Evolutionary conservation across 2,797 vertebrate genomes (phyloP).

Genomic region (Sardinella longiceps): DNA sequence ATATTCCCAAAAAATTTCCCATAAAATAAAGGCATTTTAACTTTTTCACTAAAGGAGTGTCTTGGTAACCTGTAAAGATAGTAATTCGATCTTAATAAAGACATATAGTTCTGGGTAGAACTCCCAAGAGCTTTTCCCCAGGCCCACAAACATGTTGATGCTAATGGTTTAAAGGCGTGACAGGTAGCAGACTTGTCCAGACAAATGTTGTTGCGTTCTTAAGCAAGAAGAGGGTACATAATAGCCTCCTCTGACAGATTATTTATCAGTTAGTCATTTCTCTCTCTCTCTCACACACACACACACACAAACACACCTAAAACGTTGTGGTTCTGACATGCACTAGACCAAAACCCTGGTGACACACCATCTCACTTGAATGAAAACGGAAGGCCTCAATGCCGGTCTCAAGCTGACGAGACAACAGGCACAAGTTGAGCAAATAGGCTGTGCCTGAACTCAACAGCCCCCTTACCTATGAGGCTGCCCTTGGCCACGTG

Average conservation of each 20-base stretch:
- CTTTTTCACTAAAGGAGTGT: too few species aligned
- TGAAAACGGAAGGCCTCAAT: too few species aligned
- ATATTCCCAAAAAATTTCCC: too few species aligned
- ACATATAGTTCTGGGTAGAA: too few species aligned
- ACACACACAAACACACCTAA: background rate
- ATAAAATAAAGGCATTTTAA: too few species aligned
- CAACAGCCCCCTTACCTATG: constrained; percentile 74
- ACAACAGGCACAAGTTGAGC: background rate
- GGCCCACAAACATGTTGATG: background rate
- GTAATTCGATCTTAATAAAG: too few species aligned
- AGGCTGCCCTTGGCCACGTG: constrained; percentile 92
- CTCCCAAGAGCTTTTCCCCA: too few species aligned
- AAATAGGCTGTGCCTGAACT: background rate
- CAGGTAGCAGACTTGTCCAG: background rate
- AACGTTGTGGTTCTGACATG: too few species aligned
- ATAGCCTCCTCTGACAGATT: background rate
- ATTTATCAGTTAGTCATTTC: background rate
- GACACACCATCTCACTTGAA: too few species aligned
- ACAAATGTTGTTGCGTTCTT: background rate
- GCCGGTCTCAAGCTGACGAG: background rate
- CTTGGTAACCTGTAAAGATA: too few species aligned
- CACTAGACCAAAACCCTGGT: too few species aligned
- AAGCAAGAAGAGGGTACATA: background rate
- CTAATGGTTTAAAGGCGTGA: background rate
- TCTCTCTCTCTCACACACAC: background rate